A percentile compares a stretch with the other conserved stretches of the same genome.
Evolutionary conservation across 2,888 invertebrate genomes (phyloP).

Genomic region (Homarus gammarus): DNA sequence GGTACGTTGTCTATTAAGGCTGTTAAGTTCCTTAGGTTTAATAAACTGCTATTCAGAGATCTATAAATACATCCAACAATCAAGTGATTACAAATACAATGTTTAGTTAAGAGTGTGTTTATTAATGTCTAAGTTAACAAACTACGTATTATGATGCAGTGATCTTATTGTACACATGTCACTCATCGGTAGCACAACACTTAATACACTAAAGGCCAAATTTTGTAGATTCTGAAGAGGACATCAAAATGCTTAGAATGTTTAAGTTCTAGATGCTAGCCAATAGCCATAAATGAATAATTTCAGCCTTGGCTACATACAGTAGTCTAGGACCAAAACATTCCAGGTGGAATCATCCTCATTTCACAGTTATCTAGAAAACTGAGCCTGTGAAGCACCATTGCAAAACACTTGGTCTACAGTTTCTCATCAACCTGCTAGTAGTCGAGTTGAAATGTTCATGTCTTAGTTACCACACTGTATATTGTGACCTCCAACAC

Average conservation of each 20-base stretch:
- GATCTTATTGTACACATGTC: slow-evolving; percentile 22
- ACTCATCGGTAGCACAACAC: slow-evolving; percentile 22
- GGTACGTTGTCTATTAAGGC: too few relatives aligned
- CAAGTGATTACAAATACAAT: background rate
- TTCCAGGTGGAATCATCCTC: background rate
- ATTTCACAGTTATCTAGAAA: background rate
- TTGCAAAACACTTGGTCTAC: slow-evolving; percentile 6
- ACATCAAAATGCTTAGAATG: background rate
- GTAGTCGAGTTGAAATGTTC: background rate
- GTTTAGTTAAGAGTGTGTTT: slow-evolving; percentile 23
- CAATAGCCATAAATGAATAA: background rate
- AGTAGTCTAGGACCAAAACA: background rate
- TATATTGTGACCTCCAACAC: background rate
- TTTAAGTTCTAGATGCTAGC: background rate
- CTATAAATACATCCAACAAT: too few relatives aligned
- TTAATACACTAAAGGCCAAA: slow-evolving; percentile 23
- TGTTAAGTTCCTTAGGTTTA: too few relatives aligned
- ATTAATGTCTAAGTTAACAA: slow-evolving; percentile 40
- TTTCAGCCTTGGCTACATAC: background rate
- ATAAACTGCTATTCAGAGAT: too few relatives aligned
- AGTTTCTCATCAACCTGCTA: background rate
- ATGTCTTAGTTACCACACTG: background rate
- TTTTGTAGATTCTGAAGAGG: slow-evolving; percentile 17
- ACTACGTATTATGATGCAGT: slow-evolving; percentile 37
- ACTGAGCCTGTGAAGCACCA: background rate